Evolutionary conservation across 2,113 vertebrate species (phyloP).

Genomic region (Hoplias malabaricus): DNA sequence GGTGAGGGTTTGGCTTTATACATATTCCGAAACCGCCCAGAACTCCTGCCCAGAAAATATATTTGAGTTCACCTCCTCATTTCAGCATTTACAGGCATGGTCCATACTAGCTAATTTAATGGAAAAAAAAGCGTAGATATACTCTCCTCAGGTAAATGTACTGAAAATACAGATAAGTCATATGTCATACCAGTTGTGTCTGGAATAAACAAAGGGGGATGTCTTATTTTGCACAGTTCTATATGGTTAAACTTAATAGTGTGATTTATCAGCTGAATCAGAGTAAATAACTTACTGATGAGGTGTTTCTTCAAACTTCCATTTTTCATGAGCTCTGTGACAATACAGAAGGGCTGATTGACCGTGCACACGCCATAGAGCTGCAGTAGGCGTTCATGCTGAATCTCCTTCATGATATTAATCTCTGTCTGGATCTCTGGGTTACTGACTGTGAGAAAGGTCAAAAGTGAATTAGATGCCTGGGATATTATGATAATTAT

Average conservation of each 20-base stretch:
- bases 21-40: too few species aligned
- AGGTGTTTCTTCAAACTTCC: constrained; percentile 58
- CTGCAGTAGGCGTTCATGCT: constrained; percentile 53
- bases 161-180: too few species aligned
- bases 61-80: too few species aligned
- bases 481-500: neutral
- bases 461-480: neutral
- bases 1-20: too few species aligned
- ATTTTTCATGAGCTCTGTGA: constrained; percentile 60
- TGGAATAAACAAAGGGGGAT: too few species aligned
- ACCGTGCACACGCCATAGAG: constrained; percentile 57
- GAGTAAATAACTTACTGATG: constrained; percentile 35
- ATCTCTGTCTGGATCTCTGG: constrained; percentile 52
- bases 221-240: neutral
- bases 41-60: too few species aligned
- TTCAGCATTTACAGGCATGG: too few species aligned
- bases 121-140: too few species aligned
- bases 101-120: too few species aligned
- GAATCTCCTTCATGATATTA: constrained; percentile 59
- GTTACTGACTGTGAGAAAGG: constrained; percentile 25
- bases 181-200: too few species aligned
- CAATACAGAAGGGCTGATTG: constrained; percentile 53
- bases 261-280: neutral
- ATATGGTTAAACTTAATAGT: neutral
- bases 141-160: too few species aligned